These are phyloP conservation scores for Valencia hispanica DNA, from an alignment of 2,797 vertebrate genomes.

Conservation along the genomic window DNA sequence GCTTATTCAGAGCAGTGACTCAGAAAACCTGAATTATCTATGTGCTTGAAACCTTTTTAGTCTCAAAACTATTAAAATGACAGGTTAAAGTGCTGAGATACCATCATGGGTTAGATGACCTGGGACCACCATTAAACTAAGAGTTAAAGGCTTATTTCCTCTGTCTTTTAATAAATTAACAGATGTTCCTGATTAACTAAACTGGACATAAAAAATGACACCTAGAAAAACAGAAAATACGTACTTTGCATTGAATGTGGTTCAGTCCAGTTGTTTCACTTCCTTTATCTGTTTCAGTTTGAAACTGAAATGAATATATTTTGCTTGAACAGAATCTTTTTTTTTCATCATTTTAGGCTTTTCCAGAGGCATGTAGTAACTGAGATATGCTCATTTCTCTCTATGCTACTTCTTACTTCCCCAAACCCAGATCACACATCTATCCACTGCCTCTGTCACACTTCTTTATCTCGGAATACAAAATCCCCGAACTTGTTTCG, in stretches of 20 bases:
- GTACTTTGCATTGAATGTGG: background rate
- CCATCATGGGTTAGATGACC: background rate
- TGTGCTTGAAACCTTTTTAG: background rate
- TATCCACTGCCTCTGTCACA: constrained; percentile 4
- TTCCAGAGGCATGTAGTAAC: constrained; percentile 12
- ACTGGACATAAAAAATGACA: background rate
- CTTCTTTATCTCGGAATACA: constrained; percentile 33
- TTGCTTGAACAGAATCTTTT: background rate
- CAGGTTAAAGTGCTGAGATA: background rate
- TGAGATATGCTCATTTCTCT: constrained; percentile 30
- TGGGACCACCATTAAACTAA: background rate
- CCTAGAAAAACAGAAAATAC: background rate
- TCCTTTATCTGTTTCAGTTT: constrained; percentile 22
- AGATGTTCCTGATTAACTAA: background rate
- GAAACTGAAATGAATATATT: background rate
- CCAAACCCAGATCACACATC: background rate
- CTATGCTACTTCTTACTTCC: constrained; percentile 39
- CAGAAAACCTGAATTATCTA: background rate
- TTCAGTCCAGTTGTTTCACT: constrained; percentile 39
- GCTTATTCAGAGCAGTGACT: background rate
- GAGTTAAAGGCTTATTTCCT: too few species aligned
- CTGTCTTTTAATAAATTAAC: background rate
- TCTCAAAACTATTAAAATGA: background rate
- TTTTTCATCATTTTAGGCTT: background rate
- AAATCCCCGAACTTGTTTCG: constrained; percentile 12